Evolutionary conservation across 2,888 invertebrate genomes (phyloP), one percentile per base, ranked within the genome.

Genomic region (Andrena bicolor): DNA sequence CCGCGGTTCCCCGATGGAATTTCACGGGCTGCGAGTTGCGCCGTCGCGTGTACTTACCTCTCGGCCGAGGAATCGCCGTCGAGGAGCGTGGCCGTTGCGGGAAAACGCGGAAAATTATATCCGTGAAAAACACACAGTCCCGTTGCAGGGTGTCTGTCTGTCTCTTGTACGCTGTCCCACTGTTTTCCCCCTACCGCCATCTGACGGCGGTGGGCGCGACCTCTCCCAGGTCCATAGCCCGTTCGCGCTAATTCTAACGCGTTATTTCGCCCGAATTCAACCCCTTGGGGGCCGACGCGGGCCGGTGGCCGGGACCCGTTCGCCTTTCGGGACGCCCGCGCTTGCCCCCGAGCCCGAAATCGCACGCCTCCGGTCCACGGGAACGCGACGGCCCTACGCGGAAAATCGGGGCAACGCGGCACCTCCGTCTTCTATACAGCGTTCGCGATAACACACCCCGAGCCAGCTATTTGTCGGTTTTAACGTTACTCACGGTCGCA

Each of bases 141-240:
- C 93, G 93, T 93, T 93, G 91, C 91, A 93, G 93, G 92, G 92
- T 93, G 92, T 92, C 92, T 91, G 92, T 92, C 92, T 91, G 90
- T 60, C 70, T 70, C 70, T 70, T 41, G 58, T 91, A 88, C 91
- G 91, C 91, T 91, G 93, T 92, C 89, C 90, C 90, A 92, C 92
- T 91, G 89, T 90, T 90, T 90, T 89, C 82, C 88, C 90, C 85
- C 90, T 92, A 91, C 84, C 90, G 92, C 92, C 93, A 92, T 91
- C 93, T 93, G 89, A 83, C 89, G 91, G 90, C 82, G 75, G 86
- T 87, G 70, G 81, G 85, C 82, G 63, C 88, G 88, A 90, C 88
- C 87, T 89, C 88, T 89, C 90, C 86, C 86, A 91, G 87, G 86
- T 86, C 87, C 89, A 92, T 92, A 92, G 83, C 83, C 86, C 82